Base-by-base conservation (phyloP, 2,797 vertebrate species). In the Labeo calbasu region DNA sequence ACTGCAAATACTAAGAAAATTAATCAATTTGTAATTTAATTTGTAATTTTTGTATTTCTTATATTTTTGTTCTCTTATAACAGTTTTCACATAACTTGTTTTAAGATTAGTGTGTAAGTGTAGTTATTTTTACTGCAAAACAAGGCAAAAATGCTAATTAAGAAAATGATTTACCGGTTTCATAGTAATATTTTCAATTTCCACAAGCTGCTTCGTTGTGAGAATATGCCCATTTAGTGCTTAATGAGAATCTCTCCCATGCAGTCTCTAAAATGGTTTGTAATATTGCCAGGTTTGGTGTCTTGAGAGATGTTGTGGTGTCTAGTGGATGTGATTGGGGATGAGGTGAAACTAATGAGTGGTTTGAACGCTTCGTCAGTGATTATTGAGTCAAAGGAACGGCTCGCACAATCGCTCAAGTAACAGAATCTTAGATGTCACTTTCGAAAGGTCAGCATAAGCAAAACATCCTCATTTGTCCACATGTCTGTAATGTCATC, bases 271-370 rank as follows among this genome's bases (percentile, higher is more conserved):
- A 51, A 82, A 73, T 51, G 23, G 69, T 73, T 73, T 75, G 21
- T 82, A 82, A 82, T 82, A 59, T 73, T 72, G 25, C 25, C 43
- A 32, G 40, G 23, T 46, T 63, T 50, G 53, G 53, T 81, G 69
- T 81, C 53, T 73, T 82, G 43, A 82, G 57, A 82, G 43, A 72
- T 73, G 25, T 51, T 65, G 80, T 72, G 80, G 80, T 63, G 80
- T 82, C 69, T 51, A 82, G 69, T 73, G 80, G 55, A 63, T 81
- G 43, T 61, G 19, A 77, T 28, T 77, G 57, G n/a, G 75, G 75
- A 63, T 77, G 55, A 61, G 40, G 55, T 48, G 46, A 61, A 81
- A 72, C 8, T 82, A 82, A 82, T 82, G 55, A 71, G 79, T 2
- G 79, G 79, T 81, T 71, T 71, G 23, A 82, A 72, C 28, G 69